Percentiles rank a stretch among this genome's conserved stretches.
Evolutionary conservation across 2,888 invertebrate genomes (phyloP).

Genomic region (Sussaba pulchella): DNA sequence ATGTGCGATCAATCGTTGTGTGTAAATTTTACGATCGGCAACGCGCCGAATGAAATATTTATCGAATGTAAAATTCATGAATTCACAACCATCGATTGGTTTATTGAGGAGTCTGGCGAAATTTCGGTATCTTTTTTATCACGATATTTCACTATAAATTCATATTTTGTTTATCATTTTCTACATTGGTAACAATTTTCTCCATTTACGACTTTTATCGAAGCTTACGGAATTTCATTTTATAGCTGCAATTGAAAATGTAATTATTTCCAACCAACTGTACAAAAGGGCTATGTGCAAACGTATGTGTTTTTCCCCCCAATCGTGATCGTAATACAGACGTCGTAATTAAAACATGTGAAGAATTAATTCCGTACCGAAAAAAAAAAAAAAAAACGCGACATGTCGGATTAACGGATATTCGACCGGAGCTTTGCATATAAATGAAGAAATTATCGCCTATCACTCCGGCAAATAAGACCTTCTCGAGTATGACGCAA

Average conservation of each 20-base stretch:
- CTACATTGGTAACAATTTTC: too few relatives aligned
- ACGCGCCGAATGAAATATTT: too few relatives aligned
- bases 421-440: slow-evolving; percentile 39
- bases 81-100: too few relatives aligned
- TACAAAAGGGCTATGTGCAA: background rate
- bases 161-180: background rate
- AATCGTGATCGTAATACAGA: background rate
- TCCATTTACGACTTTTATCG: background rate
- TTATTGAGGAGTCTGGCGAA: too few relatives aligned
- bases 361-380: too few relatives aligned
- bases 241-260: background rate
- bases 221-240: background rate
- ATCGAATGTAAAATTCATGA: too few relatives aligned
- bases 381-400: slow-evolving; percentile 1
- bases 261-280: background rate
- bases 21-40: too few relatives aligned
- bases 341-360: background rate
- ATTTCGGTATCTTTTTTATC: too few relatives aligned
- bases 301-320: background rate
- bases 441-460: slow-evolving; percentile 40
- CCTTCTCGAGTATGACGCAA: background rate
- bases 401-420: slow-evolving; percentile 2
- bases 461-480: background rate
- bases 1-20: too few relatives aligned
- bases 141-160: background rate